Evolutionary conservation across 2,113 vertebrate genomes (phyloP).

Genomic region (Stegostoma tigrinum): DNA sequence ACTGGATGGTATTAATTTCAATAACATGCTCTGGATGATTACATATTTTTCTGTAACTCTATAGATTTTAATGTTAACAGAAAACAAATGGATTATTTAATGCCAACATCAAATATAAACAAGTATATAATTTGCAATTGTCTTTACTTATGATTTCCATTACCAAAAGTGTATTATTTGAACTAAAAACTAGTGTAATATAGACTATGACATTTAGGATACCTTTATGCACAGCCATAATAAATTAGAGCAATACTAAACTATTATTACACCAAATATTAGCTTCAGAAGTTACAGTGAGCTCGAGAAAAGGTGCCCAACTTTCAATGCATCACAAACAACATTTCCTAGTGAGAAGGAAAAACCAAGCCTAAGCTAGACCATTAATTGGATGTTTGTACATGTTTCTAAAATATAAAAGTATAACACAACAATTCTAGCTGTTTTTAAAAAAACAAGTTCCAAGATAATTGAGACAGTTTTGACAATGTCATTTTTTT

Average conservation of each 20-base stretch:
- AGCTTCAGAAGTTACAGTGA: neutral
- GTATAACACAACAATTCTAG: neutral
- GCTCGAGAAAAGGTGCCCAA: neutral
- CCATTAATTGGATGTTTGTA: neutral
- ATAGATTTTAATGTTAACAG: neutral
- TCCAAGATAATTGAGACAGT: neutral
- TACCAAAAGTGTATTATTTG: too few species aligned
- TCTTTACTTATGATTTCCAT: too few species aligned
- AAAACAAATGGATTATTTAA: neutral
- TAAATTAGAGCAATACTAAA: neutral
- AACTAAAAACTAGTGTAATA: too few species aligned
- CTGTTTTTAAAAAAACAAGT: neutral
- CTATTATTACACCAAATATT: neutral
- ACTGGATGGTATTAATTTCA: neutral
- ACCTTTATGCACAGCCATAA: neutral
- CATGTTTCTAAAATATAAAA: neutral
- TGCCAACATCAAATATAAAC: neutral
- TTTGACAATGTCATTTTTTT: neutral
- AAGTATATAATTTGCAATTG: neutral
- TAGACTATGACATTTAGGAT: too few species aligned
- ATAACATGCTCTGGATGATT: neutral
- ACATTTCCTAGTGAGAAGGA: neutral
- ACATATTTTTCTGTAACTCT: neutral
- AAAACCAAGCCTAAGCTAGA: neutral
- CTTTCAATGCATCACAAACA: neutral